Conservation (phyloP, 2,888 invertebrate species). For the Pristionchus exspectatus region DNA sequence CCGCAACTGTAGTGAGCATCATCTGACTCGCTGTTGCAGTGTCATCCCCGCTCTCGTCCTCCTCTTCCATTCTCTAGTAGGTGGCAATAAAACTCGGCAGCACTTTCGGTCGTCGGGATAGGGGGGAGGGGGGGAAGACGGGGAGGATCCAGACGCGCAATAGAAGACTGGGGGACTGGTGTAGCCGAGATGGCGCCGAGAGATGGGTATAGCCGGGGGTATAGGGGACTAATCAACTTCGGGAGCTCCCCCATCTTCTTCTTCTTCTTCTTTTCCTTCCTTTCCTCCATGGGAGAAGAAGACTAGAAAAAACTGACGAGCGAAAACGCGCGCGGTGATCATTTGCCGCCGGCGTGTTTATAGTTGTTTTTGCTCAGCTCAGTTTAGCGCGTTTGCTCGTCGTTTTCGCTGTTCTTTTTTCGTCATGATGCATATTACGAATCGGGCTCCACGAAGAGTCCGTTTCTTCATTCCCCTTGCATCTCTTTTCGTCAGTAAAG, state of each 20-base stretch:
- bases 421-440: neutral
- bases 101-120: neutral
- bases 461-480: no score
- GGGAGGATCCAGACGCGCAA: neutral
- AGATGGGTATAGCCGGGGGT: neutral
- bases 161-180: neutral
- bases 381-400: neutral
- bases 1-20: neutral
- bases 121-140: neutral
- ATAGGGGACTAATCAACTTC: conserved; percentile 45
- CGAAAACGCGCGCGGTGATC: neutral
- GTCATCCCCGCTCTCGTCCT: neutral
- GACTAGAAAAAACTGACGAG: conserved; percentile 15
- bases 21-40: neutral
- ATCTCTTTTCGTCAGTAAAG: no score
- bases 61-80: conserved; percentile 34
- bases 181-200: neutral
- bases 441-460: neutral
- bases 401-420: neutral
- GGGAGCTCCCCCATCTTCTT: neutral
- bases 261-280: conserved; percentile 9
- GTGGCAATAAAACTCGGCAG: conserved; percentile 30
- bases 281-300: neutral
- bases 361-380: neutral
- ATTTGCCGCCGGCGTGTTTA: neutral